Percentiles rank a stretch among this genome's conserved stretches.
Evolutionary conservation across 2,888 invertebrate species (phyloP).

Genomic region (Fragum whitleyi): DNA sequence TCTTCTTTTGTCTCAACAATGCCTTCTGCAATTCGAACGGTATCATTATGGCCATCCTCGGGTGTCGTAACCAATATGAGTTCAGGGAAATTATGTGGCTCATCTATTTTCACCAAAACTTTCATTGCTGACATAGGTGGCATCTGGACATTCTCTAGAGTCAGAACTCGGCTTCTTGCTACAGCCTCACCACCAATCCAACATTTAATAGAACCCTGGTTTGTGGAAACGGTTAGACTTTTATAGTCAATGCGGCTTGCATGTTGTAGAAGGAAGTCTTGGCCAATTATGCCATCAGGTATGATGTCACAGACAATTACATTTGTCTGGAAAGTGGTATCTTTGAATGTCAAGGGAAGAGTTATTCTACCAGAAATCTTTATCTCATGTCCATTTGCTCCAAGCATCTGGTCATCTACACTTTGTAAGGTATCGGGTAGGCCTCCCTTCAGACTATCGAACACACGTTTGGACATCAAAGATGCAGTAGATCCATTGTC

Average conservation of each 20-base stretch:
- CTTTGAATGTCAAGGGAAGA: constrained; percentile 6
- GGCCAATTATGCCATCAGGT: constrained; percentile 39
- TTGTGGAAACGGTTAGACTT: too few relatives aligned
- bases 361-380: constrained; percentile 2
- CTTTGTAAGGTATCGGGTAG: background rate
- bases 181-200: background rate
- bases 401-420: constrained; percentile 9
- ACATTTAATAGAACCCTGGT: background rate
- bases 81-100: background rate
- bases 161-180: background rate
- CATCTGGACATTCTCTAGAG: background rate
- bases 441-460: background rate
- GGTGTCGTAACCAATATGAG: background rate
- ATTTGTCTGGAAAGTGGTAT: constrained; percentile 7
- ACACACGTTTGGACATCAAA: constrained; percentile 19
- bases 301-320: constrained; percentile 36
- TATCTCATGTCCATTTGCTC: constrained; percentile 25
- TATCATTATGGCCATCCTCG: background rate
- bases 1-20: background rate
- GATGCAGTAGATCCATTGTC: constrained; percentile 26
- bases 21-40: too few relatives aligned
- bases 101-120: background rate
- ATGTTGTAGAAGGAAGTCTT: constrained; percentile 42
- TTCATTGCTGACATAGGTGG: constrained; percentile 1
- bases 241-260: constrained; percentile 8